Percentiles rank a stretch among this genome's conserved stretches.
phyloP scores from a whole-genome alignment of 1,140 invertebrate genomes.

The Camponotus floridanus region DNA sequence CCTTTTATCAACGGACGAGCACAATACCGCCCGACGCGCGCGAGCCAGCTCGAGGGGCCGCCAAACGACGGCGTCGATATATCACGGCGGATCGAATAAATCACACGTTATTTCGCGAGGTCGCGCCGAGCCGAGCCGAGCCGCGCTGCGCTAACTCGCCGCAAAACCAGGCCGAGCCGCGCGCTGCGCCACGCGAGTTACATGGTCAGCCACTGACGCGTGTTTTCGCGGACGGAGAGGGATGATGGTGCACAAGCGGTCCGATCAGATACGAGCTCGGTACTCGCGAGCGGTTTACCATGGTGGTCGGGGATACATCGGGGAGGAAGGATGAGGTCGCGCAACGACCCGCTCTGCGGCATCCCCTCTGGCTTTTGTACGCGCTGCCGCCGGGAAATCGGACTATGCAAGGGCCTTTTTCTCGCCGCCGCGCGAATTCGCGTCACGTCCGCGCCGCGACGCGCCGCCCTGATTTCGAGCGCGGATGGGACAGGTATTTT shows the following conservation, averaged over 20 bases:
- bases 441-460: not conserved
- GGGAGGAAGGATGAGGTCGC: not conserved
- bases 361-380: conserved; percentile 33
- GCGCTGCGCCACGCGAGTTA: conserved; percentile 62
- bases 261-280: conserved; percentile 69
- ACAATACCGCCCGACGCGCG: conserved; percentile 19
- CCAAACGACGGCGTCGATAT: conserved; percentile 48
- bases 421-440: not conserved
- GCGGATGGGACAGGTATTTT: conserved; percentile 12
- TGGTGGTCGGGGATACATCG: conserved; percentile 51
- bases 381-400: conserved; percentile 18
- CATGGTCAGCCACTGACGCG: conserved; percentile 74
- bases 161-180: conserved; percentile 21
- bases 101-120: conserved; percentile 69
- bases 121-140: not conserved
- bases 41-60: conserved; percentile 18
- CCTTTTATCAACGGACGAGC: not conserved
- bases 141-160: not conserved
- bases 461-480: conserved; percentile 36
- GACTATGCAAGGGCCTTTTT: no score
- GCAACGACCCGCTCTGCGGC: conserved; percentile 22
- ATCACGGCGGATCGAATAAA: conserved; percentile 71
- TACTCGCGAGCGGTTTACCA: conserved; percentile 72
- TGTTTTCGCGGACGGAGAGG: conserved; percentile 73
- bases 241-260: conserved; percentile 65